Base-by-base conservation (phyloP, 2,797 vertebrate species). In the Bradypus variegatus region DNA sequence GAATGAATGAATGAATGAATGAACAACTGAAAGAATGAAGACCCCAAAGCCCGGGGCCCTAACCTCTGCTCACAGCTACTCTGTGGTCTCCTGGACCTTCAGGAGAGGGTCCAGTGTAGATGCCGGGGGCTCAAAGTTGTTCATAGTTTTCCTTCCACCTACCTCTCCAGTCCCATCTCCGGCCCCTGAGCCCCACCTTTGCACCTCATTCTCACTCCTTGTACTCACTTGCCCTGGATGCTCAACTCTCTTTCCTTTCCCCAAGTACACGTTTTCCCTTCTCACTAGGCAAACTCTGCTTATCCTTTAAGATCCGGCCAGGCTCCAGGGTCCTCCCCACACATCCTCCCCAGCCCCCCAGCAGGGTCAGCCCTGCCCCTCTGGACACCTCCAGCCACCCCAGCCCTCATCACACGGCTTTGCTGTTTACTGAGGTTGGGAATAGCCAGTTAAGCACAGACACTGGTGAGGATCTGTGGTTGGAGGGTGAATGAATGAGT, bases 331-430 rank as follows among this genome's bases (percentile, higher is more conserved):
- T n/a, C n/a, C 0, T 29, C 65, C 33, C 5, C 48, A 8, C 19
- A n/a, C 4, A 9, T 25, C n/a, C 0, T 29, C 65, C 33, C 5
- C 48, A 8, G 21, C 2, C 21, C 9, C 9, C 36, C 45, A 13
- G 25, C n/a, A 33, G 33, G 67, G 29, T 55, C 8, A 13, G 25
- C 67, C n/a, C n/a, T 62, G 60, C 29, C 50, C 62, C 67, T 55
- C 50, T 50, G 1, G 36, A 33, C 9, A 2, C 33, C 67, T 38
- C 50, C 77, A 5, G 41, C 82, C 3, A 4, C 29, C 72, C 72
- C 91, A 65, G n/a, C 10, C 33, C 78, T 60, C 38, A n/a, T 77
- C 48, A 10, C n/a, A 2, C 6, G 29, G 48, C 65, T 62, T 53
- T 21, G 65, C 12, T 31, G 8, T 53, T 7, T 10, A 78, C 84